Conservation (phyloP, 2,113 vertebrate genomes). For the Hemiprocne comata region DNA sequence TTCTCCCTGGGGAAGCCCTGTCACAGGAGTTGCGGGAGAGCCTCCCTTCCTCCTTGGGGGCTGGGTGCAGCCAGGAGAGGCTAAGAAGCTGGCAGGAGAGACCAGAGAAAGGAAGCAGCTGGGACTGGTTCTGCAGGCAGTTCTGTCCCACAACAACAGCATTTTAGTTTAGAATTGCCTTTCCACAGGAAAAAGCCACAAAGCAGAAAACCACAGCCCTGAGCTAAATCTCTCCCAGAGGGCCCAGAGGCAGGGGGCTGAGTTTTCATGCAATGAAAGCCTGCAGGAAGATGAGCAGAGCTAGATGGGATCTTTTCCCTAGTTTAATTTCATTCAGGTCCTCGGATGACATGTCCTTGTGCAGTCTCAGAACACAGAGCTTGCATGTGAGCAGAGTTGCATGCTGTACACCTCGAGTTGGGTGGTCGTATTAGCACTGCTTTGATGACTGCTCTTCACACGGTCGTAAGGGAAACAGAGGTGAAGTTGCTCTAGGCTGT, state of each 20-base stretch:
- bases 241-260: not conserved
- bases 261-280: not conserved
- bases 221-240: not conserved
- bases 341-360: not conserved
- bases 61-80: not conserved
- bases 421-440: not conserved
- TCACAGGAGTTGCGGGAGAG: not conserved
- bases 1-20: not conserved
- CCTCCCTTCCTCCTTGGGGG: fast-evolving
- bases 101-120: not conserved
- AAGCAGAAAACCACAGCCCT: fast-evolving
- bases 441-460: slow-evolving; percentile 5
- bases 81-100: not conserved
- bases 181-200: not conserved
- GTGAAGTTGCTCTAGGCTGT: slow-evolving; percentile 52
- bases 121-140: not conserved
- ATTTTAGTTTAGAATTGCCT: not conserved
- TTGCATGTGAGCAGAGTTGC: not conserved
- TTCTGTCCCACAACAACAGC: fast-evolving
- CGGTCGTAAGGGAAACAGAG: not conserved
- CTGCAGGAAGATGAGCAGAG: slow-evolving; percentile 9
- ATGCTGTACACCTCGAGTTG: not conserved
- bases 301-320: not conserved
- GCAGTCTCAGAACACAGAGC: not conserved
- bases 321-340: not conserved